Evolutionary conservation across 1,140 invertebrate species (phyloP).

Genomic region (Plectrocnemia conspersa): DNA sequence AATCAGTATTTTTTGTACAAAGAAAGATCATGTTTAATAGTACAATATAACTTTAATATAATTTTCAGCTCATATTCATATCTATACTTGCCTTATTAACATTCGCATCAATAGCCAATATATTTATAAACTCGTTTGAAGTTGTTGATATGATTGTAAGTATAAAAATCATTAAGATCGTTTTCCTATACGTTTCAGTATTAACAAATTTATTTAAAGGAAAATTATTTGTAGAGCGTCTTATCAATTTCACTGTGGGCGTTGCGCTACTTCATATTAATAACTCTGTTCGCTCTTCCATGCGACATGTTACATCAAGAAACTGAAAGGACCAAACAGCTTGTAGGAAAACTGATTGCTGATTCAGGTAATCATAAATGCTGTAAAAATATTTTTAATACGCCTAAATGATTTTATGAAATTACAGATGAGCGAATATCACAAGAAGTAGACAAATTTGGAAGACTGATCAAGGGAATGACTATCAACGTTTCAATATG

Average conservation of each 20-base stretch:
- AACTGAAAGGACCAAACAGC: not conserved
- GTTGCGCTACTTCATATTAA: not conserved
- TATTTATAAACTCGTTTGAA: not conserved
- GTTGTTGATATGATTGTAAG: not conserved
- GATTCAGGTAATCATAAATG: slow-evolving; percentile 3
- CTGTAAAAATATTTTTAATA: no score
- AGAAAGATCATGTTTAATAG: no score
- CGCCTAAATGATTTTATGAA: no score
- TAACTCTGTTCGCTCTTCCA: not conserved
- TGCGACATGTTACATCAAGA: not conserved
- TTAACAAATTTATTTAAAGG: not conserved
- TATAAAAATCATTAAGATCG: not conserved
- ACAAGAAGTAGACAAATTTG: not conserved
- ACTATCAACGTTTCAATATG: not conserved
- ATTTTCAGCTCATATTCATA: slow-evolving; percentile 1
- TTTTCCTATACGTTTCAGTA: not conserved
- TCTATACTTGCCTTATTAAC: slow-evolving; percentile 1
- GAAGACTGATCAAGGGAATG: slow-evolving; percentile 2
- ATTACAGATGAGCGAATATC: not conserved
- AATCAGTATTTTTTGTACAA: not conserved
- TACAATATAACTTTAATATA: no score
- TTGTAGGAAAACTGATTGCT: not conserved
- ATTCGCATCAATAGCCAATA: slow-evolving; percentile 8
- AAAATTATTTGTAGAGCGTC: not conserved
- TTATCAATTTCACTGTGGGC: slow-evolving; percentile 1